A percentile compares a stretch with the other conserved stretches of the same genome.
phyloP scores from a whole-genome alignment of 2,113 vertebrate genomes.

The Callipepla squamata region DNA sequence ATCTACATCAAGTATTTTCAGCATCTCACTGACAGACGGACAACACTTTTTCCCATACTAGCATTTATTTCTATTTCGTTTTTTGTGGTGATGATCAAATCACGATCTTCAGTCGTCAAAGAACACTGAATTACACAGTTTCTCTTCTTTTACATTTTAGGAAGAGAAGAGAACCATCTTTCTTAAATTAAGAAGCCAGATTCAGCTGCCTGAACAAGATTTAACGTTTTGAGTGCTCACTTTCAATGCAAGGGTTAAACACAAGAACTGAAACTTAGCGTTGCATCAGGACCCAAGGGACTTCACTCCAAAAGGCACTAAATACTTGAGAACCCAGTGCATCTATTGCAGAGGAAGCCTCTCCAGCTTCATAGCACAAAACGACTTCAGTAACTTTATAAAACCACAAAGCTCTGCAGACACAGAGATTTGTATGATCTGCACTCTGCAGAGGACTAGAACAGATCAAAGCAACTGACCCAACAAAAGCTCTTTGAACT shows the following conservation, averaged over 20 bases:
- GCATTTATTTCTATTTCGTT: background rate
- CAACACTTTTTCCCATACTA: background rate
- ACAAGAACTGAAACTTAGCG: background rate
- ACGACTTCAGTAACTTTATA: background rate
- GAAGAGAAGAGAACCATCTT: background rate
- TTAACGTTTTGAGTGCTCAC: background rate
- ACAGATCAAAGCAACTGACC: background rate
- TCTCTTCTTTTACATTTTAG: background rate
- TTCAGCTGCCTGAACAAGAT: background rate
- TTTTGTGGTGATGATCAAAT: background rate
- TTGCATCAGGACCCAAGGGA: slow-evolving; percentile 41
- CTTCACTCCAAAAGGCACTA: slow-evolving; percentile 32
- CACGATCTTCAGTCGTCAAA: background rate
- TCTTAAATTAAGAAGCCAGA: background rate
- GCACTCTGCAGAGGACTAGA: background rate
- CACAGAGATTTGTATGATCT: background rate
- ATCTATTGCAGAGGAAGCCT: slow-evolving; percentile 7
- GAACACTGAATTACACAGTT: background rate
- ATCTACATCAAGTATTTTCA: rapidly evolving
- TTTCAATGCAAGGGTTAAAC: slow-evolving; percentile 29
- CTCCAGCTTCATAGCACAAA: background rate
- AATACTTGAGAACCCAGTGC: slow-evolving; percentile 40
- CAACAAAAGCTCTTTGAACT: background rate
- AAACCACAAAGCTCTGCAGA: background rate
- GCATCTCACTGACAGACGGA: background rate